These are phyloP conservation scores for Eulemur mongoz DNA, from an alignment of 2,797 vertebrate species.

Conservation along the genomic window DNA sequence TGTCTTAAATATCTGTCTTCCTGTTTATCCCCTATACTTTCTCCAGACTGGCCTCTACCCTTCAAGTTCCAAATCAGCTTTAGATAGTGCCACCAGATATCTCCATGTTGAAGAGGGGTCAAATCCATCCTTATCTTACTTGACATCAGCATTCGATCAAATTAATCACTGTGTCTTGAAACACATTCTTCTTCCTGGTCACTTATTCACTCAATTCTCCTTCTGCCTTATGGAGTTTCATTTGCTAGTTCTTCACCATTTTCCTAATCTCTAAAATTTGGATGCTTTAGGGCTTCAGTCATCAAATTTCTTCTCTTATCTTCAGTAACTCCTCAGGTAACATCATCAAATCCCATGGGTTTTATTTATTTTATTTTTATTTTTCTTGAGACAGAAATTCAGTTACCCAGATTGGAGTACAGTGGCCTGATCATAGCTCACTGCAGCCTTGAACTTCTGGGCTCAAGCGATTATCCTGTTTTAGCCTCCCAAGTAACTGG, in stretches of 20 bases:
- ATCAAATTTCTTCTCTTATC: not conserved
- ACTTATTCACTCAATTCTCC: not conserved
- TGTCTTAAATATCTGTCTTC: not conserved
- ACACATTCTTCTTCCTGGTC: not conserved
- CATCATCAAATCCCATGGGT: not conserved
- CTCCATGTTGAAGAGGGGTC: not conserved
- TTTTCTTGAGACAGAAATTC: not conserved
- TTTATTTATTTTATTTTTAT: not conserved
- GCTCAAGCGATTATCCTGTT: not conserved
- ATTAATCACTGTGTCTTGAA: not conserved
- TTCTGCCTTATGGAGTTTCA: not conserved
- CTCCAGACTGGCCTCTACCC: not conserved
- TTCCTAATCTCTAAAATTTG: not conserved
- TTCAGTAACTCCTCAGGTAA: not conserved
- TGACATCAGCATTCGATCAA: not conserved
- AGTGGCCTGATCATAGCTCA: not conserved
- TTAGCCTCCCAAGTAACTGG: not conserved
- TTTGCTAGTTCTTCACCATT: not conserved
- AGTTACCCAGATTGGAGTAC: not conserved
- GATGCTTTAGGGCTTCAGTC: not conserved
- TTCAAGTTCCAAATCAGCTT: not conserved
- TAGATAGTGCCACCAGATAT: not conserved
- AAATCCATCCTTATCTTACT: not conserved
- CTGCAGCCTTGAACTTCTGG: not conserved
- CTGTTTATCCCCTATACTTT: not conserved